phyloP scores from a whole-genome alignment of 1,140 invertebrate genomes.

The Stegodyphus dumicola region DNA sequence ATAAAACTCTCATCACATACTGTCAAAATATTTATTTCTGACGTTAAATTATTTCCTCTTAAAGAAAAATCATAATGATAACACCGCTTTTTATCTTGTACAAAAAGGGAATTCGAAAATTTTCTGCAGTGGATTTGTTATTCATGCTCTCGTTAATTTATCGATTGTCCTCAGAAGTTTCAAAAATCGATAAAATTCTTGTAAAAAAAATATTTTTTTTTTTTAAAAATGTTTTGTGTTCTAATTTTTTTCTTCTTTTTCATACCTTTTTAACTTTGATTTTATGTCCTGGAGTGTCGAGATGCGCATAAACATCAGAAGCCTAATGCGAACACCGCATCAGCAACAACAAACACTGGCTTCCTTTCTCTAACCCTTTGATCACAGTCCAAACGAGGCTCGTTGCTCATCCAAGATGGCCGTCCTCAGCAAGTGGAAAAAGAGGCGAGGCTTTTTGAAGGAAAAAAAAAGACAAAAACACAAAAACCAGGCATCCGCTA shows the following conservation, averaged over 20 bases:
- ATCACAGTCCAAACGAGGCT: slow-evolving; percentile 40
- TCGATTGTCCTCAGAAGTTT: neutral
- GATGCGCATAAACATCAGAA: slow-evolving; percentile 32
- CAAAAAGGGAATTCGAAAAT: too few relatives aligned
- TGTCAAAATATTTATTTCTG: too few relatives aligned
- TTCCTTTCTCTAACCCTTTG: slow-evolving; percentile 54
- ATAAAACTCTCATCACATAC: too few relatives aligned
- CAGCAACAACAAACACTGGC: slow-evolving; percentile 35
- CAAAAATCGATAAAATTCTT: neutral
- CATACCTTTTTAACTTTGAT: slow-evolving; percentile 7
- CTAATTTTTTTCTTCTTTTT: slow-evolving; percentile 15
- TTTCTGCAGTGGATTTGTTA: too few relatives aligned
- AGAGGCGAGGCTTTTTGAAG: slow-evolving; percentile 59
- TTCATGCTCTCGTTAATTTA: too few relatives aligned
- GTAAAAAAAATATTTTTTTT: too few relatives aligned
- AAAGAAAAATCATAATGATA: too few relatives aligned
- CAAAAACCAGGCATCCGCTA: slow-evolving; percentile 49
- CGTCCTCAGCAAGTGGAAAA: slow-evolving; percentile 50
- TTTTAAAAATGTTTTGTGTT: neutral
- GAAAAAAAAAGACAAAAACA: slow-evolving; percentile 52
- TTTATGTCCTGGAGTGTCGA: neutral
- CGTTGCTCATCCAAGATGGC: slow-evolving; percentile 60
- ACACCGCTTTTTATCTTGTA: too few relatives aligned
- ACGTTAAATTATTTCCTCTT: too few relatives aligned
- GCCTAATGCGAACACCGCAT: neutral